phyloP scores from a whole-genome alignment of 2,888 invertebrate species.

The Liposcelis brunnea region DNA sequence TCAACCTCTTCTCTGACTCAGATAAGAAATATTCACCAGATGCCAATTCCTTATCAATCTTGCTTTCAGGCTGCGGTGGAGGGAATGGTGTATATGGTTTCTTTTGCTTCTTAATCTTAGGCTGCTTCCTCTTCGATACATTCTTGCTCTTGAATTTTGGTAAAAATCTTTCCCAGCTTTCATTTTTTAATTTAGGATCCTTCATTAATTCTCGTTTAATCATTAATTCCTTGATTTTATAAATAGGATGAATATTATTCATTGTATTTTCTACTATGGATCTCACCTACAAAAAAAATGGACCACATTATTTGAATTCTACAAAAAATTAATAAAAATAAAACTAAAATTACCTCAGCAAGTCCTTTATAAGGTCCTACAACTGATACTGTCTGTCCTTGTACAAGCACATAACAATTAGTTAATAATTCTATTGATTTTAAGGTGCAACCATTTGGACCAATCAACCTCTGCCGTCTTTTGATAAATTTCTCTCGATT shows the following conservation, averaged over 20 bases:
- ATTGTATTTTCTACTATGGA: slow-evolving; percentile 91
- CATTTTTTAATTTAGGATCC: slow-evolving; percentile 77
- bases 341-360: slow-evolving; percentile 32
- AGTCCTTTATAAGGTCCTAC: slow-evolving; percentile 91
- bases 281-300: slow-evolving; percentile 35
- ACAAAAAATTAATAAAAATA: background rate
- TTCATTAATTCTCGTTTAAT: slow-evolving; percentile 90
- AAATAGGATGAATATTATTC: slow-evolving; percentile 98
- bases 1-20: slow-evolving; percentile 57
- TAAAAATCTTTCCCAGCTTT: slow-evolving; percentile 92
- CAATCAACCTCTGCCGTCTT: slow-evolving; percentile 82
- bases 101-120: slow-evolving; percentile 74
- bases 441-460: slow-evolving; percentile 93
- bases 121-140: slow-evolving; percentile 72
- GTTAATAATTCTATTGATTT: slow-evolving; percentile 94
- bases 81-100: slow-evolving; percentile 96
- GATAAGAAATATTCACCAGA: slow-evolving; percentile 93
- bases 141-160: slow-evolving; percentile 87
- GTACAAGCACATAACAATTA: slow-evolving; percentile 89
- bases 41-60: slow-evolving; percentile 81
- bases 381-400: slow-evolving; percentile 92
- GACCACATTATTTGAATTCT: background rate
- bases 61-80: slow-evolving; percentile 68
- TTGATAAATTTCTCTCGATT: slow-evolving; percentile 92
- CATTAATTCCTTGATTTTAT: slow-evolving; percentile 94